Evolutionary conservation across 2,888 invertebrate species (phyloP).

Genomic region (Thera britannica): DNA sequence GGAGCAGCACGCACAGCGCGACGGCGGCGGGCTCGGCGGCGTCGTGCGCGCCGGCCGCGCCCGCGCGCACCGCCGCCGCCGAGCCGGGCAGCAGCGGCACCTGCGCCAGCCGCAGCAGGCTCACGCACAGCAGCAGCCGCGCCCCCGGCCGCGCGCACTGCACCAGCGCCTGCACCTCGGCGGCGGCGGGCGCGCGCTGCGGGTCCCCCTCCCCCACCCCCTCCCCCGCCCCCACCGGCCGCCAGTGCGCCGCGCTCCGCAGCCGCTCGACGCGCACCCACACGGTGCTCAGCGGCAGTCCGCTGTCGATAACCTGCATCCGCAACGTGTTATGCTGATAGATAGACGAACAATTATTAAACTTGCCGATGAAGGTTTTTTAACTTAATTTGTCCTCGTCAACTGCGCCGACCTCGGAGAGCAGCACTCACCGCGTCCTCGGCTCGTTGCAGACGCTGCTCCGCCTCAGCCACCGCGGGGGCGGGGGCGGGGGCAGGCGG

Average conservation of each 20-base stretch:
- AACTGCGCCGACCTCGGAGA: not conserved
- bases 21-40: slow-evolving; percentile 44
- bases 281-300: slow-evolving; percentile 89
- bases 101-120: slow-evolving; percentile 78
- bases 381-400: no score
- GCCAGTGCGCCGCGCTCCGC: slow-evolving; percentile 89
- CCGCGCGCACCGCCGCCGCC: slow-evolving; percentile 41
- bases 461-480: slow-evolving; percentile 25
- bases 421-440: slow-evolving; percentile 42
- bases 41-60: slow-evolving; percentile 38
- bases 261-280: slow-evolving; percentile 91
- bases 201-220: slow-evolving; percentile 83
- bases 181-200: slow-evolving; percentile 87
- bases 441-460: slow-evolving; percentile 44
- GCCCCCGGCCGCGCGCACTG: slow-evolving; percentile 80
- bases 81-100: slow-evolving; percentile 48
- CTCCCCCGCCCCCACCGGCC: slow-evolving; percentile 82
- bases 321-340: no score
- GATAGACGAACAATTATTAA: no score
- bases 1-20: slow-evolving; percentile 46
- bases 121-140: slow-evolving; percentile 85
- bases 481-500: slow-evolving; percentile 56
- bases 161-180: slow-evolving; percentile 87
- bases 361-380: no score
- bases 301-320: slow-evolving; percentile 67